A percentile compares a stretch with the other conserved stretches of the same genome.
phyloP scores from a whole-genome alignment of 2,113 vertebrate genomes.

The Malurus alboscapulatus region DNA sequence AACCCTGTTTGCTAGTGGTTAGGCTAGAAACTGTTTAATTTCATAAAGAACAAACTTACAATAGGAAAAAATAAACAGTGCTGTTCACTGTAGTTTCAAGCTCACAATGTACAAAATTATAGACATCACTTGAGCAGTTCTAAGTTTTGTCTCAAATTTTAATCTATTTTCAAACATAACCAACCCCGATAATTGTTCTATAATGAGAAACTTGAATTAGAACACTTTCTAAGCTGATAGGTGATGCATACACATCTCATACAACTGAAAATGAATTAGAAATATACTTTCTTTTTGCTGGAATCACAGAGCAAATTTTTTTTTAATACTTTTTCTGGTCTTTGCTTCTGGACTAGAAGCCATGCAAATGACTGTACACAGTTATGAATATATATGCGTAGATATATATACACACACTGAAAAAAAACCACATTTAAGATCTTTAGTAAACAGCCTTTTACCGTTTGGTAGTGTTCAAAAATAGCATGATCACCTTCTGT shows the following conservation, averaged over 20 bases:
- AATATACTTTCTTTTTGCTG: neutral
- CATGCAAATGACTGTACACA: neutral
- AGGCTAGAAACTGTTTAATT: neutral
- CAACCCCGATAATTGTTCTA: neutral
- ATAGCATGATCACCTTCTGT: neutral
- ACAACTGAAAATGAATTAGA: neutral
- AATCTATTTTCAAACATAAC: neutral
- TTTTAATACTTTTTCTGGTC: neutral
- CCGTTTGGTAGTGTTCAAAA: neutral
- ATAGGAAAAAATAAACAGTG: neutral
- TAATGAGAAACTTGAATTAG: neutral
- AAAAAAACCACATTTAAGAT: neutral
- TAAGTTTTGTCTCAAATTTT: neutral
- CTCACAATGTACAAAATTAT: neutral
- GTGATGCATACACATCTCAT: neutral
- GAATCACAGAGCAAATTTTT: neutral
- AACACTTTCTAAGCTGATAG: neutral
- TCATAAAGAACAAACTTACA: neutral
- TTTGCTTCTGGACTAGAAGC: rapidly evolving
- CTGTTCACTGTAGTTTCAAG: neutral
- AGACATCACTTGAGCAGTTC: neutral
- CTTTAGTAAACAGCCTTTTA: neutral
- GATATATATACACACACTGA: rapidly evolving
- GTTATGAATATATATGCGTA: neutral
- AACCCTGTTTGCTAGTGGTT: neutral